phyloP scores from a whole-genome alignment of 2,797 vertebrate genomes.

The Macropus fuliginosus region DNA sequence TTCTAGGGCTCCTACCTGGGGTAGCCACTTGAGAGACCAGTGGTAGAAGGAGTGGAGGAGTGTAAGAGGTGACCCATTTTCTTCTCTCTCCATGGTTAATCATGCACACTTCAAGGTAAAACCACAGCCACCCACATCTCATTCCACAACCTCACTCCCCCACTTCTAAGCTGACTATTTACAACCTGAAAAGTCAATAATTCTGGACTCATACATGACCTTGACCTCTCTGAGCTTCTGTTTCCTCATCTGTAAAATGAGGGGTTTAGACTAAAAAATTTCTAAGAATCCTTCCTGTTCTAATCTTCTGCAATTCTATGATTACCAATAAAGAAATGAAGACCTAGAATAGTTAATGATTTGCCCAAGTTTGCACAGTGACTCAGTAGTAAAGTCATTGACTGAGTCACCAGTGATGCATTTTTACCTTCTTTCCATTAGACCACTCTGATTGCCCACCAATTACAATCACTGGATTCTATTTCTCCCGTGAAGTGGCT shows the following conservation, averaged over 20 bases:
- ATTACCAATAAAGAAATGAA: neutral
- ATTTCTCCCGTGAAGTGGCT: neutral
- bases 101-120: neutral
- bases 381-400: neutral
- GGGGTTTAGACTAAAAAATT: neutral
- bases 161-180: neutral
- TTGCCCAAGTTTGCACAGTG: neutral
- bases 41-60: neutral
- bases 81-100: neutral
- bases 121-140: neutral
- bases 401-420: neutral
- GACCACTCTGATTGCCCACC: neutral
- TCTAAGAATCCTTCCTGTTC: neutral
- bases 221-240: neutral
- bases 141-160: neutral
- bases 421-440: neutral
- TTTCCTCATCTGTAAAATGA: neutral
- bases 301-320: neutral
- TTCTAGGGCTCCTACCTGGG: neutral
- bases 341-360: neutral
- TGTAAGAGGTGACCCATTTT: neutral
- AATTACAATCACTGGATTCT: neutral
- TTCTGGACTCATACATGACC: neutral
- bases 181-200: neutral
- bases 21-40: neutral